Evolutionary conservation across 2,113 vertebrate genomes (phyloP), one percentile per base, ranked within the genome.

Genomic region (Gallinago paraguaiae): DNA sequence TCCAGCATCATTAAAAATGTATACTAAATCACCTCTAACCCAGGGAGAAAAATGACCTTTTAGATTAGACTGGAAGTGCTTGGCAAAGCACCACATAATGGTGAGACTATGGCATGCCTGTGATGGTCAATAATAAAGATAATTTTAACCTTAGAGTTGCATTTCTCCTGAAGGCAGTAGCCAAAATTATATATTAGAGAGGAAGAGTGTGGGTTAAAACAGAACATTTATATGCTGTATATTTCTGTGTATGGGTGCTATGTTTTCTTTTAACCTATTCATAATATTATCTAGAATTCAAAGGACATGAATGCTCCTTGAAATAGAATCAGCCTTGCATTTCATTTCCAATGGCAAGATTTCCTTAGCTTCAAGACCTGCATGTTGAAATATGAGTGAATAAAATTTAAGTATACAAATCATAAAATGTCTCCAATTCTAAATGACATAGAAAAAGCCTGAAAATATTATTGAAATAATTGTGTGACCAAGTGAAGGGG

Each of bases 1-100:
- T 77, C 68, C 50, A 75, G 22, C 45, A 31, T 71, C 68, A 84
- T 92, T 94, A 91, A 94, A 93, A 94, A 95, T 90, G 46, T 82
- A 76, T 60, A 16, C 41, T 67, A 67, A 78, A 59, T 77, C 41
- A 84, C 46, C 53, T 88, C 61, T n/a, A 48, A 64, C 46, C 70
- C 35, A 31, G 37, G 53, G n/a, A 85, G 23, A 88, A 90, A 92
- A 94, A 82, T 19, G 10, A 88, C 86, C 53, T 92, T 96, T 75
- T 50, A 70, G 71, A 57, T 91, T 45, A 72, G n/a, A 59, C 46
- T 82, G 61, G 67, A 90, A 92, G 35, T 72, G 31, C n/a, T 57
- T 94, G 70, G 61, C 59, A 57, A 78, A 74, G 48, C 61, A 31
- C 24, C 10, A 43, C 41, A 43, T 43, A 43, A 24, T 48, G n/a